These are phyloP conservation scores for Leptopilina clavipes DNA, from an alignment of 1,140 invertebrate species.

Conservation along the genomic window DNA sequence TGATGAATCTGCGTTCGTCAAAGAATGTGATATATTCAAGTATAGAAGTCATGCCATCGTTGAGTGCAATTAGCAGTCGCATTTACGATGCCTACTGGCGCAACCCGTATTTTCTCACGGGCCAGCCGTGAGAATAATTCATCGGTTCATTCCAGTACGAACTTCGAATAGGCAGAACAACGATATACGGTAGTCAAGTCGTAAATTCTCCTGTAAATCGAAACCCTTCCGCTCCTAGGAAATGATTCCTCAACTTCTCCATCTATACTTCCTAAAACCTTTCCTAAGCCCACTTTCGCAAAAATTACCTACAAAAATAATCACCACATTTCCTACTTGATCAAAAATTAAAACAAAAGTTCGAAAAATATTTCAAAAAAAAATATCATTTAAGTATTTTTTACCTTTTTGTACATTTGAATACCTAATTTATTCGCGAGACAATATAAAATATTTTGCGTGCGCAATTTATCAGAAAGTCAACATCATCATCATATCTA, in stretches of 20 bases:
- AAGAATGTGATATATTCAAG: conserved; percentile 42
- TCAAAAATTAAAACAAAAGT: too few relatives aligned
- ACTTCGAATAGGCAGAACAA: conserved; percentile 38
- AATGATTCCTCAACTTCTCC: conserved; percentile 8
- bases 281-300: conserved; percentile 27
- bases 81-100: conserved; percentile 69
- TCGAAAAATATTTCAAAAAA: too few relatives aligned
- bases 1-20: conserved; percentile 47
- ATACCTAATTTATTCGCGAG: background rate
- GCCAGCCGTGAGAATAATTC: conserved; percentile 73
- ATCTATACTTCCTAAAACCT: conserved; percentile 4
- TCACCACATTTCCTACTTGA: background rate
- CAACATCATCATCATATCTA: too few relatives aligned
- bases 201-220: conserved; percentile 53
- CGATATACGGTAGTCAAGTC: conserved; percentile 48
- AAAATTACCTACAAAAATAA: too few relatives aligned
- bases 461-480: background rate
- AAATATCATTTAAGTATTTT: too few relatives aligned
- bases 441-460: conserved; percentile 4
- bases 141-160: conserved; percentile 56
- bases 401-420: too few relatives aligned
- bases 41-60: conserved; percentile 47
- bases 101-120: conserved; percentile 72
- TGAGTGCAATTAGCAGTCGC: conserved; percentile 69
- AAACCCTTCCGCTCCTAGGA: conserved; percentile 45